Conservation (phyloP, 2,113 vertebrate genomes). For the Paratilapia polleni region DNA sequence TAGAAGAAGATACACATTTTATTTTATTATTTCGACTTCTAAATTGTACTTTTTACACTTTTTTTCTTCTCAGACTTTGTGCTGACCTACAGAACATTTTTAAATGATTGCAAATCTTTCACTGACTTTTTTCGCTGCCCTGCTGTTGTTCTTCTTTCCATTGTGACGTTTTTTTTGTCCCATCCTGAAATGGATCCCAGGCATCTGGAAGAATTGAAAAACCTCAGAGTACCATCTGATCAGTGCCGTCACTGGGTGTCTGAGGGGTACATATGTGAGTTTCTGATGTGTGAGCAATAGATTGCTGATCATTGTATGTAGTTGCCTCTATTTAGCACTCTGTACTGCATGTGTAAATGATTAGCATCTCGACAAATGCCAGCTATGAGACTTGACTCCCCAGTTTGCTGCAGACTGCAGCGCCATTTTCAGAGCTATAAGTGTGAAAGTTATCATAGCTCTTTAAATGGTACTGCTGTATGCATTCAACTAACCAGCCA, state of each 20-base stretch:
- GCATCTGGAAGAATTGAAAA: background rate
- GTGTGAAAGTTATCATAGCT: constrained; percentile 88
- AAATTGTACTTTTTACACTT: background rate
- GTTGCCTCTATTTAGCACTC: background rate
- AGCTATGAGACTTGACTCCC: background rate
- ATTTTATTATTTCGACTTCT: background rate
- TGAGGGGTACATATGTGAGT: background rate
- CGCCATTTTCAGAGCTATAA: constrained; percentile 95
- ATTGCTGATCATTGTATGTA: background rate
- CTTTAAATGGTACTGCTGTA: constrained; percentile 96
- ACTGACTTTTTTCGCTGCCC: background rate
- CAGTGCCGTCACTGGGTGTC: background rate
- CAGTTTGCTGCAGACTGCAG: constrained; percentile 86
- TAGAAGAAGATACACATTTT: background rate
- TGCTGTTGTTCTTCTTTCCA: constrained; percentile 25
- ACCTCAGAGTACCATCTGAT: background rate
- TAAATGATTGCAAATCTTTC: constrained; percentile 35
- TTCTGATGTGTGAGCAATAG: background rate
- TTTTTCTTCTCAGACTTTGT: background rate
- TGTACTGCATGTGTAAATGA: no score
- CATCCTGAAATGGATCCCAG: background rate
- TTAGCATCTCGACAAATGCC: background rate
- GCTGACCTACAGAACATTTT: background rate
- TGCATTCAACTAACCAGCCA: constrained; percentile 80
- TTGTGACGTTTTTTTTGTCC: background rate